Evolutionary conservation across 2,797 vertebrate species (phyloP).

Genomic region (Tympanoctomys barrerae): DNA sequence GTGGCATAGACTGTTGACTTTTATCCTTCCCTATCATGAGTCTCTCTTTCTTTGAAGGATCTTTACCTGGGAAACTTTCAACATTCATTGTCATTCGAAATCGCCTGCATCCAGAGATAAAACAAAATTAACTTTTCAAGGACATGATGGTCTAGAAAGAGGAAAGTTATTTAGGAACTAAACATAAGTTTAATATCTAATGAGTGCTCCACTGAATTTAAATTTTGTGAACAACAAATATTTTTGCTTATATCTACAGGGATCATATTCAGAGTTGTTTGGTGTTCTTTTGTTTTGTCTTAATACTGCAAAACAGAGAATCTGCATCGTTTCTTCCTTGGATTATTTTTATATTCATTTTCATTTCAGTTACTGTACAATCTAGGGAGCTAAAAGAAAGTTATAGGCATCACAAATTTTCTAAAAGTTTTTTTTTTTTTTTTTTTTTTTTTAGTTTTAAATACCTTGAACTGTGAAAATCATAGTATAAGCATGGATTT

Average conservation of each 20-base stretch:
- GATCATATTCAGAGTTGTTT: slow-evolving; percentile 49
- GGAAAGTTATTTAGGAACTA: slow-evolving; percentile 86
- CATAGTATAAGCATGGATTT: slow-evolving; percentile 51
- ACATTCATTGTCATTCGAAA: slow-evolving; percentile 88
- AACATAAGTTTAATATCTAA: slow-evolving; percentile 77
- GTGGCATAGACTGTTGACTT: slow-evolving; percentile 90
- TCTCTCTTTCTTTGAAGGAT: slow-evolving; percentile 89
- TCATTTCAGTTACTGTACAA: slow-evolving; percentile 61
- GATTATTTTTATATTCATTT: slow-evolving; percentile 74
- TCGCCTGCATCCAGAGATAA: slow-evolving; percentile 87
- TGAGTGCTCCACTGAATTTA: slow-evolving; percentile 70
- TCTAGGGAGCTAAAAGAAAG: slow-evolving; percentile 71
- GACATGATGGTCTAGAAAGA: slow-evolving; percentile 85
- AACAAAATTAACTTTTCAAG: slow-evolving; percentile 91
- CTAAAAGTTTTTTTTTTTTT: slow-evolving; percentile 75
- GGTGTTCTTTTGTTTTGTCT: not conserved
- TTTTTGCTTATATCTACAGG: slow-evolving; percentile 65
- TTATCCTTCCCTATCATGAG: slow-evolving; percentile 89
- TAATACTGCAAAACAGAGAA: slow-evolving; percentile 66
- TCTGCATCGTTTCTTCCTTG: slow-evolving; percentile 72
- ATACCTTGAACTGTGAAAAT: slow-evolving; percentile 69
- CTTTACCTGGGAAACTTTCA: slow-evolving; percentile 90
- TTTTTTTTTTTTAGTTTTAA: slow-evolving; percentile 76
- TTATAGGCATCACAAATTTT: not conserved
- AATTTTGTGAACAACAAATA: slow-evolving; percentile 72